Evolutionary conservation across 2,888 invertebrate genomes (phyloP), one percentile per base, ranked within the genome.

Genomic region (Cataglyphis albicans): DNA sequence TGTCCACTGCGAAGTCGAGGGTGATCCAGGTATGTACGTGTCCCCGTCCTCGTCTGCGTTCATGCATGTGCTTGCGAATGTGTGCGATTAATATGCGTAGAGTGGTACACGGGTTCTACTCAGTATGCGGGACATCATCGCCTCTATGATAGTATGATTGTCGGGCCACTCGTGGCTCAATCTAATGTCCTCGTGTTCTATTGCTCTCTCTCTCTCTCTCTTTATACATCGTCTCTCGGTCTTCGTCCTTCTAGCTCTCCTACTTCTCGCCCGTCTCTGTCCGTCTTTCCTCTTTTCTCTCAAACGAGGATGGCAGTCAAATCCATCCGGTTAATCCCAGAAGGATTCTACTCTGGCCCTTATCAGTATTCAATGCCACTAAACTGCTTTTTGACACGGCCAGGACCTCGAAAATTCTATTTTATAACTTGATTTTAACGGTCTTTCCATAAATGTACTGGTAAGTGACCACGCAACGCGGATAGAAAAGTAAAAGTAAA

Each of bases 111-210:
- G 86, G 57, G 78, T 78, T 68, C 85, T 89, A 87, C 74, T 93
- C 90, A 88, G 92, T 93, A 93, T 93, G 93, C 93, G 92, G 91
- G 91, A 92, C 92, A 92, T 90, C 90, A 90, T 90, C 89, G 89
- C 87, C 85, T 89, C 90, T 90, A 91, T 92, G 92, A 93, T 91
- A 91, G 92, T 87, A 88, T 91, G 93, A 93, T 93, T 92, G 92
- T 91, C 90, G 90, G 87, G 87, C 90, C 83, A 89, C 90, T 91
- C 84, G 87, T 83, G 85, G 85, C 86, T 89, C 91, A 86, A 91
- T 91, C 89, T 88, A 86, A 73, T 85, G 72, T 87, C 84, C 64
- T 74, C 78, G 83, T 83, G 84, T 82, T 84, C 41, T 29, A 32
- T n/a, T 59, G 6, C 35, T 15, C 25, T 35, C 52, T 21, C 59